Conservation (phyloP, 2,113 vertebrate species). For the Vidua chalybeata region DNA sequence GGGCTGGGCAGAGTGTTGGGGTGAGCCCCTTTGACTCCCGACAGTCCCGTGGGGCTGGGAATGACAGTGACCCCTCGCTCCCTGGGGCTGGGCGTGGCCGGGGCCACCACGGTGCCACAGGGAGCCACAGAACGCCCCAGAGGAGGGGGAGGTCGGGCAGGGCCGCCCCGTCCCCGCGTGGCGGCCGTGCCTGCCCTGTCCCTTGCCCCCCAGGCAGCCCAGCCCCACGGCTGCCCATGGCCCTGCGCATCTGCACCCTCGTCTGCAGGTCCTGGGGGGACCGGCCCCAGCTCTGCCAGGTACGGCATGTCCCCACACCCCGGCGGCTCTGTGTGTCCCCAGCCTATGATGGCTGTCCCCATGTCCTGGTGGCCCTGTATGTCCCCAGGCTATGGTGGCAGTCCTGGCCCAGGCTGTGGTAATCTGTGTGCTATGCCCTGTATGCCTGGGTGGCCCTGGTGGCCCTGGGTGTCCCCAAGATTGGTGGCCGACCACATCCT, state of each 20-base stretch:
- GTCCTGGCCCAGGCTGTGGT: not conserved
- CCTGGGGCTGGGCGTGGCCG: not conserved
- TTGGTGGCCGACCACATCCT: not conserved
- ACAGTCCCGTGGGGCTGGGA: not conserved
- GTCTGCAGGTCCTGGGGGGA: conserved; percentile 59
- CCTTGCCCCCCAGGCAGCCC: conserved; percentile 60
- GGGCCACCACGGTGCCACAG: not conserved
- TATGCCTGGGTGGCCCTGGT: not conserved
- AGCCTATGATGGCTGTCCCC: fast-evolving
- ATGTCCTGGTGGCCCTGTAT: too few species aligned
- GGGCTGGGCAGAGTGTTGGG: not conserved
- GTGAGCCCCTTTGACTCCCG: not conserved
- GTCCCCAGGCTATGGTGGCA: not conserved
- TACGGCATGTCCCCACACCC: not conserved
- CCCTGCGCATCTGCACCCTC: conserved; percentile 57
- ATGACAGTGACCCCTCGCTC: not conserved
- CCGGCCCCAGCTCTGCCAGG: conserved; percentile 54
- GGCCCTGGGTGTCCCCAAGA: not conserved
- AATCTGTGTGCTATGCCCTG: not conserved
- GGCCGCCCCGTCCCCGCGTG: not conserved
- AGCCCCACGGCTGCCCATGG: conserved; percentile 45
- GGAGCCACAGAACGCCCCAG: not conserved
- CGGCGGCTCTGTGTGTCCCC: not conserved
- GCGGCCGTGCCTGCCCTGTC: conserved; percentile 51
- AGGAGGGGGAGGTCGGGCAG: not conserved